Evolutionary conservation across 2,113 vertebrate species (phyloP), one percentile per base, ranked within the genome.

Genomic region (Nycticryphes semicollaris): DNA sequence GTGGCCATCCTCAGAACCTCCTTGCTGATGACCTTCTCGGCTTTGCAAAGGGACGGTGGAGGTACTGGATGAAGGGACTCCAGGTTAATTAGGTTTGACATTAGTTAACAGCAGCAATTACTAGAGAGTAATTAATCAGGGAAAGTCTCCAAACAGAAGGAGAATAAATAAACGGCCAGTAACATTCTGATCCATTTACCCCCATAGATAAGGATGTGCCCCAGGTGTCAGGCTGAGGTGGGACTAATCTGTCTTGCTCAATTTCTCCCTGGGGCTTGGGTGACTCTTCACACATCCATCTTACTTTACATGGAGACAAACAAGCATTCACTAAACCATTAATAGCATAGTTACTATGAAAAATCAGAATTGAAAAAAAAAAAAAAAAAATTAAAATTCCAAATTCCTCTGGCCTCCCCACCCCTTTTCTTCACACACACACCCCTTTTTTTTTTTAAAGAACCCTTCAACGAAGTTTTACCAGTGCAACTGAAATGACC

Each of bases 141-240:
- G 97, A 97, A 98, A 98, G 98, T 98, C 98, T 98, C 97, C 97
- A 98, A 98, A 98, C 97, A 98, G 97, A 96, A 98, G 98, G 97
- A 97, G 97, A 96, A 98, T 89, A 98, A 98, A 98, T 98, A 98
- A 99, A 98, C 98, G 66, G 84, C 96, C 39, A 51, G 95, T 83
- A 97, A 97, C 94, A 97, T 94, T 96, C 93, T 81, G 95, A 98
- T 96, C 97, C 97, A 93, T 96, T 96, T 96, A 86, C 89, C 92
- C 95, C 92, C 35, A 87, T 68, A 97, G 97, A 98, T 98, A 98
- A 98, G 95, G 96, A 97, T 27, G 66, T 94, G 96, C 92, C 84
- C 98, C 97, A 98, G 97, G 98, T 98, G 98, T 98, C 98, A 98
- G 81, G 90, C 97, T 97, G 97, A 96, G 98, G 93, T 95, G 96